Evolutionary conservation across 2,113 vertebrate species (phyloP).

Genomic region (Larimichthys crocea): DNA sequence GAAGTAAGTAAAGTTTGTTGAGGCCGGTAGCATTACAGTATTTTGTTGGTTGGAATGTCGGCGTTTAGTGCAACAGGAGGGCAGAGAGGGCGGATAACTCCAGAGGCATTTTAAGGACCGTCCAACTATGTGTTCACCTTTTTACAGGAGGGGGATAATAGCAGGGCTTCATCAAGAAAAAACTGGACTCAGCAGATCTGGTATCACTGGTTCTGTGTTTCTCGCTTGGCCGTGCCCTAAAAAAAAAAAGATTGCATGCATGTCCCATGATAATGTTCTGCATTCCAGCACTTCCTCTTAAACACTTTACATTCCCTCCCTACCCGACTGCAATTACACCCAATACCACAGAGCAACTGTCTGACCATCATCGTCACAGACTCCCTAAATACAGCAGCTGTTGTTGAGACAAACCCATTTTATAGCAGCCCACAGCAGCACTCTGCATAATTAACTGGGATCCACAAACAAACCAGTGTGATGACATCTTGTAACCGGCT

Average conservation of each 20-base stretch:
- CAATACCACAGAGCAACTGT: constrained; percentile 66
- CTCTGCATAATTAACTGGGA: constrained; percentile 56
- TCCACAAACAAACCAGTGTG: constrained; percentile 47
- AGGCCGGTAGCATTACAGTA: neutral
- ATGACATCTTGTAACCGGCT: constrained; percentile 34
- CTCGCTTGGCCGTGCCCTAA: constrained; percentile 9
- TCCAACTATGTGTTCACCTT: constrained; percentile 55
- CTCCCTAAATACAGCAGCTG: constrained; percentile 61
- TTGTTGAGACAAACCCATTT: constrained; percentile 59
- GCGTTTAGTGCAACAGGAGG: constrained; percentile 31
- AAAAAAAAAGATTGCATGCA: constrained; percentile 40
- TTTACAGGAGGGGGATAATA: constrained; percentile 50
- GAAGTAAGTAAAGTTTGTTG: neutral
- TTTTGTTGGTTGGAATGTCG: constrained; percentile 32
- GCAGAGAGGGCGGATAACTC: constrained; percentile 15
- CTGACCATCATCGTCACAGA: constrained; percentile 51
- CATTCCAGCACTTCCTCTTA: constrained; percentile 71
- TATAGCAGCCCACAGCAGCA: constrained; percentile 40
- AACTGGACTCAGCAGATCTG: constrained; percentile 39
- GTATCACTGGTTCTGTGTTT: constrained; percentile 12
- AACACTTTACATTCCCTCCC: constrained; percentile 61
- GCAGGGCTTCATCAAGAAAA: constrained; percentile 42
- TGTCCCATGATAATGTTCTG: constrained; percentile 54
- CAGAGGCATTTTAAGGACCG: constrained; percentile 56
- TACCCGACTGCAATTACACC: constrained; percentile 60